Conservation (phyloP, 2,888 invertebrate species). For the Epinotia bilunana region DNA sequence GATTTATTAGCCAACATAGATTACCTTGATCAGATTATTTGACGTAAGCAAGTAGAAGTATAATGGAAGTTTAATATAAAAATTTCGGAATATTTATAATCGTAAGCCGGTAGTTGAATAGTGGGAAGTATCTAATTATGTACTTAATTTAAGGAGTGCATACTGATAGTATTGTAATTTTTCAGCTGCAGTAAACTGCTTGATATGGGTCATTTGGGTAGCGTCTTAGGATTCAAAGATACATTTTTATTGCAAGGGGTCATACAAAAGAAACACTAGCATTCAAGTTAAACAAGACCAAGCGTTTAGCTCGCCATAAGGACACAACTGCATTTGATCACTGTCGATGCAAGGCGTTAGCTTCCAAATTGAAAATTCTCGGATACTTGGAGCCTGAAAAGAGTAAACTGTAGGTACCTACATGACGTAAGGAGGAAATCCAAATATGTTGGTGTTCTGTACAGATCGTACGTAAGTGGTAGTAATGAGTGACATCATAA, state of each 20-base stretch:
- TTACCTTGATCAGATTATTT: constrained; percentile 51
- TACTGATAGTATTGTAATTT: constrained; percentile 53
- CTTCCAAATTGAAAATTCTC: not conserved
- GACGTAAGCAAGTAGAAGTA: constrained; percentile 72
- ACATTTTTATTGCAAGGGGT: constrained; percentile 74
- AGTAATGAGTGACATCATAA: not conserved
- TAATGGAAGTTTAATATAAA: constrained; percentile 65
- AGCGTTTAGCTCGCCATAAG: not conserved
- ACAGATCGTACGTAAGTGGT: not conserved
- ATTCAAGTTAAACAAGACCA: constrained; percentile 6
- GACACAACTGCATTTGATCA: not conserved
- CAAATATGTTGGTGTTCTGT: not conserved
- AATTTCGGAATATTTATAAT: constrained; percentile 58
- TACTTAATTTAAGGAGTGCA: constrained; percentile 70
- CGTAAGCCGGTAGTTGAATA: constrained; percentile 66
- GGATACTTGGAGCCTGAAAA: not conserved
- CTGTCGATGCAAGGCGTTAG: not conserved
- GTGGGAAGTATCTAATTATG: constrained; percentile 63
- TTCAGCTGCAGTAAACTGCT: constrained; percentile 64
- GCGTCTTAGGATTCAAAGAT: constrained; percentile 55
- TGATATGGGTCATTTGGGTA: constrained; percentile 60
- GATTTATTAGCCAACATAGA: constrained; percentile 75
- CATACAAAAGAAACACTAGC: constrained; percentile 56
- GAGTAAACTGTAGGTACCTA: not conserved
- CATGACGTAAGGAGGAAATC: not conserved